Percentiles rank a stretch among this genome's conserved stretches.
Conservation (phyloP, 35 echinoderm and acorn worm genomes). For the Holothuria glaberrima region DNA sequence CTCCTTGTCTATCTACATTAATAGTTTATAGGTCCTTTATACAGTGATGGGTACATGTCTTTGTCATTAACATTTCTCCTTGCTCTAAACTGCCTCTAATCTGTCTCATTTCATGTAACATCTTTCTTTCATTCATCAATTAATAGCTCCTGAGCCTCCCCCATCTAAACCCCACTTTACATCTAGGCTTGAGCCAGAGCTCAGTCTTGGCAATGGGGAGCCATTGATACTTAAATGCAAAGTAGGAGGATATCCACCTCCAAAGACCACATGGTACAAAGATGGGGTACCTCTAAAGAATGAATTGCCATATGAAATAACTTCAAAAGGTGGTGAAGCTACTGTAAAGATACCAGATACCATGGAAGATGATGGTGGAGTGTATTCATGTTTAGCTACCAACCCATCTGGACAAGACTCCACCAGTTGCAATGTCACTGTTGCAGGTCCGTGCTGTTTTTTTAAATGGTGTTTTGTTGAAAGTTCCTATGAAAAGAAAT, state of each 20-base stretch:
- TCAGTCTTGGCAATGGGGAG: not conserved
- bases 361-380: constrained; percentile 62
- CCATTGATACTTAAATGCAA: constrained; percentile 3
- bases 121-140: not conserved
- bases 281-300: constrained; percentile 30
- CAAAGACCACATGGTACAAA: constrained; percentile 42
- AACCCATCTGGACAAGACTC: constrained; percentile 74
- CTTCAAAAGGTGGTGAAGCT: constrained; percentile 2
- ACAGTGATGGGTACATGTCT: too few species aligned
- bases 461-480: too few species aligned
- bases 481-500: too few species aligned
- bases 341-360: not conserved
- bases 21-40: too few species aligned
- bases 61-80: too few species aligned
- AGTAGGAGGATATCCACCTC: constrained; percentile 10
- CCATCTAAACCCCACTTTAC: constrained; percentile 48
- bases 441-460: not conserved
- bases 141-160: constrained; percentile 38
- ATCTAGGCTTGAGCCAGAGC: constrained; percentile 18
- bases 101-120: too few species aligned
- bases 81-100: too few species aligned
- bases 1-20: too few species aligned
- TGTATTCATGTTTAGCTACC: constrained; percentile 69
- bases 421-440: constrained; percentile 69
- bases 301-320: constrained; percentile 1